phyloP scores from a whole-genome alignment of 2,113 vertebrate genomes.

The Ophiodon elongatus region DNA sequence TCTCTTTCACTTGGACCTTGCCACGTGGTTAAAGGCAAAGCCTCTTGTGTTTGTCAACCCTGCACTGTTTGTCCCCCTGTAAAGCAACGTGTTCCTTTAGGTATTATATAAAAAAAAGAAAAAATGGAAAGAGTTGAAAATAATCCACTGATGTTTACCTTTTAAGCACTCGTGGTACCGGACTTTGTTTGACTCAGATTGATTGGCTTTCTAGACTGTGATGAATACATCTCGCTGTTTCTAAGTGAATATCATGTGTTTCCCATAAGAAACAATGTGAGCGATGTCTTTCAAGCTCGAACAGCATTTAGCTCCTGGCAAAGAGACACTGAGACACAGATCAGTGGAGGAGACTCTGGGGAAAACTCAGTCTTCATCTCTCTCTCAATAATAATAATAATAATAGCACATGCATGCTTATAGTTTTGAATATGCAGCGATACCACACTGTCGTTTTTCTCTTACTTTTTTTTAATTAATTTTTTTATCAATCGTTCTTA shows the following conservation, averaged over 20 bases:
- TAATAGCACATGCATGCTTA: slow-evolving; percentile 46
- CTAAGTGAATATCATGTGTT: slow-evolving; percentile 53
- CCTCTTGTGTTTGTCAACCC: slow-evolving; percentile 35
- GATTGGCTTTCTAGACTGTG: slow-evolving; percentile 28
- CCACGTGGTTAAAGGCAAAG: slow-evolving; percentile 17
- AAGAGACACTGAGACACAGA: slow-evolving; percentile 64
- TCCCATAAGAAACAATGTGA: slow-evolving; percentile 57
- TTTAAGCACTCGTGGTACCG: not conserved
- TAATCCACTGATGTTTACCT: slow-evolving; percentile 38
- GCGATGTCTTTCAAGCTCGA: slow-evolving; percentile 48
- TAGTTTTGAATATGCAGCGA: slow-evolving; percentile 32
- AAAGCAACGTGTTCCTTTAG: slow-evolving; percentile 4
- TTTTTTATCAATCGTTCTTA: not conserved
- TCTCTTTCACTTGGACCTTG: slow-evolving; percentile 50
- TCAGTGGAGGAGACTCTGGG: slow-evolving; percentile 66
- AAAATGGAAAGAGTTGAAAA: slow-evolving; percentile 26
- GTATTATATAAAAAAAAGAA: slow-evolving; percentile 5
- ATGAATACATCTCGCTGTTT: slow-evolving; percentile 45
- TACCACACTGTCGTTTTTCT: not conserved
- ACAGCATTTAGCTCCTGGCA: slow-evolving; percentile 67
- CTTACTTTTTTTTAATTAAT: not conserved
- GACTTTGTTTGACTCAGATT: slow-evolving; percentile 27
- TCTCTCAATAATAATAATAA: slow-evolving; percentile 60
- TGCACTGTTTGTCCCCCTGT: not conserved
- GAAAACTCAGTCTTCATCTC: slow-evolving; percentile 58